These are phyloP conservation scores for Pseudolaguvia tuberculata DNA, from an alignment of 2,113 vertebrate genomes.

Conservation along the genomic window DNA sequence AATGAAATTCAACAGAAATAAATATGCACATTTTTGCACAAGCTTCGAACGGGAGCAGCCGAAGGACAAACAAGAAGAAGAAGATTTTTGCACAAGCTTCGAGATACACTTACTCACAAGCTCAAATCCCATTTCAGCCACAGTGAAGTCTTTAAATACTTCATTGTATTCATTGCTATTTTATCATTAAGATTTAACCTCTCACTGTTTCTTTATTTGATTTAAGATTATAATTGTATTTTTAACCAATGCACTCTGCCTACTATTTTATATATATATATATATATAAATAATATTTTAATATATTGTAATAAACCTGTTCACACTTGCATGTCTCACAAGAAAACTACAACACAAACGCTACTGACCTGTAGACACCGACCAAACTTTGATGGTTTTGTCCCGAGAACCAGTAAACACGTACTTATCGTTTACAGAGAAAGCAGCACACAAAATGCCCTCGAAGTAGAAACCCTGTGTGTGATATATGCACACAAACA, in stretches of 20 bases:
- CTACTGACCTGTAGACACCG: constrained; percentile 63
- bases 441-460: constrained; percentile 71
- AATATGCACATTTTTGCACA: too few species aligned
- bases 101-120: background rate
- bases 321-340: background rate
- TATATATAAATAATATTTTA: too few species aligned
- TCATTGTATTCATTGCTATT: too few species aligned
- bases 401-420: constrained; percentile 69
- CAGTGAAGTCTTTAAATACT: background rate
- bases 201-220: too few species aligned
- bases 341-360: background rate
- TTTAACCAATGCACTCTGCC: background rate
- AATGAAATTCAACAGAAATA: too few species aligned
- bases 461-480: constrained; percentile 64
- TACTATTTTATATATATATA: background rate
- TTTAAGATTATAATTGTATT: background rate
- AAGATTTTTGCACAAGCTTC: too few species aligned
- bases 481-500: background rate
- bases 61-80: too few species aligned
- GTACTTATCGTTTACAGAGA: constrained; percentile 70
- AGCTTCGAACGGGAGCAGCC: too few species aligned
- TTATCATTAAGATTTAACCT: too few species aligned
- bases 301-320: background rate
- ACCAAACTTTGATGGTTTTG: constrained; percentile 74
- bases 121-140: background rate